phyloP scores from a whole-genome alignment of 2,797 vertebrate species.

The Lithobates sylvaticus region DNA sequence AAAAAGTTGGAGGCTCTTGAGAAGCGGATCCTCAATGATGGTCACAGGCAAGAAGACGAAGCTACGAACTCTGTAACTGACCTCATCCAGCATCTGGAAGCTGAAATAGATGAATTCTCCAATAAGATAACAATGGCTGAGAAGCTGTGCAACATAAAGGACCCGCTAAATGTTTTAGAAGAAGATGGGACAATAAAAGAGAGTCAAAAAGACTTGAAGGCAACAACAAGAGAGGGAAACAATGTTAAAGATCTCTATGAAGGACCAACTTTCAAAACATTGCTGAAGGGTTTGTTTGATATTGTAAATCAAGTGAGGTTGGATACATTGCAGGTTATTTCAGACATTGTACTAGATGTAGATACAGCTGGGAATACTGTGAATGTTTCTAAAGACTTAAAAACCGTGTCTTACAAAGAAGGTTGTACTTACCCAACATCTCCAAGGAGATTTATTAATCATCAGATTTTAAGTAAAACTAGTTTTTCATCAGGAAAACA shows the following conservation, averaged over 20 bases:
- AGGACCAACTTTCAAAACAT: background rate
- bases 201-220: background rate
- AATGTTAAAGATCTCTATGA: background rate
- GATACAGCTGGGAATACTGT: background rate
- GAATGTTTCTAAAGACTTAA: background rate
- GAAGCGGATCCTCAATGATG: background rate
- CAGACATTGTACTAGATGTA: background rate
- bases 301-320: background rate
- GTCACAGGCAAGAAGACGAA: background rate
- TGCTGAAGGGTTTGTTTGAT: background rate
- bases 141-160: background rate
- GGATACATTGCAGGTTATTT: background rate
- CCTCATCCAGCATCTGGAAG: background rate
- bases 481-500: background rate
- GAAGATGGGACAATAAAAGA: background rate
- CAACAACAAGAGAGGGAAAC: background rate
- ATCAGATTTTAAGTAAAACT: background rate
- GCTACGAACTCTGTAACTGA: background rate
- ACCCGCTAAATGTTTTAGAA: constrained; percentile 3
- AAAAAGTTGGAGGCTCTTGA: background rate
- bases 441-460: background rate
- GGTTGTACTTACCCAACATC: too few species aligned
- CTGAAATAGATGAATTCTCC: background rate
- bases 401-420: background rate
- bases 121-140: background rate